These are phyloP conservation scores for Astreopora myriophthalma DNA, from an alignment of 64 coral and sea anemone genomes.

Conservation along the genomic window DNA sequence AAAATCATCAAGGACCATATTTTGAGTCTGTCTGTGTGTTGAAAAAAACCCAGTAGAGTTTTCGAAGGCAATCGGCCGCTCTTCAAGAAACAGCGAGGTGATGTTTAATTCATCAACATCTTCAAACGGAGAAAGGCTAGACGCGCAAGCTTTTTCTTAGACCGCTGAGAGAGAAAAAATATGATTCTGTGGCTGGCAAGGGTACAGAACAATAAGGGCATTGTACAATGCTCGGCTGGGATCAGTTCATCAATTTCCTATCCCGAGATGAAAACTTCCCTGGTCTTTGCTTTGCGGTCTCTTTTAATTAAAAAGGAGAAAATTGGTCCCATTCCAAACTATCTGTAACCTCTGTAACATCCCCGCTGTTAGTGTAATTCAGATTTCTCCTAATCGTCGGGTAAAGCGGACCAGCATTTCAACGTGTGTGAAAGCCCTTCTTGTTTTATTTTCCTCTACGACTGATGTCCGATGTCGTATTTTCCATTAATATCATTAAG, in stretches of 20 bases:
- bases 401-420: too few species aligned
- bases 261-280: neutral
- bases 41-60: neutral
- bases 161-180: neutral
- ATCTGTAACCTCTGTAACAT: neutral
- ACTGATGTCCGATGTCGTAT: too few species aligned
- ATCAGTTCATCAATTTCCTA: neutral
- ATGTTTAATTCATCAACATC: neutral
- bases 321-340: neutral
- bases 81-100: neutral
- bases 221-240: neutral
- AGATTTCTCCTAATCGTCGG: too few species aligned
- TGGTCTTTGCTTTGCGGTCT: neutral
- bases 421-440: too few species aligned
- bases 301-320: neutral
- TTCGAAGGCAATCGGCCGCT: neutral
- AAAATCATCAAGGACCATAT: neutral
- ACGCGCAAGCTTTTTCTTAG: neutral
- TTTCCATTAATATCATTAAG: too few species aligned
- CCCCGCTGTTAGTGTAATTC: neutral
- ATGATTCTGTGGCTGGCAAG: neutral
- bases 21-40: neutral
- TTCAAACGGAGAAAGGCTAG: neutral
- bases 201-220: neutral
- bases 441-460: neutral